Base-by-base conservation (phyloP, 2,113 vertebrate species). In the Laticauda colubrina region DNA sequence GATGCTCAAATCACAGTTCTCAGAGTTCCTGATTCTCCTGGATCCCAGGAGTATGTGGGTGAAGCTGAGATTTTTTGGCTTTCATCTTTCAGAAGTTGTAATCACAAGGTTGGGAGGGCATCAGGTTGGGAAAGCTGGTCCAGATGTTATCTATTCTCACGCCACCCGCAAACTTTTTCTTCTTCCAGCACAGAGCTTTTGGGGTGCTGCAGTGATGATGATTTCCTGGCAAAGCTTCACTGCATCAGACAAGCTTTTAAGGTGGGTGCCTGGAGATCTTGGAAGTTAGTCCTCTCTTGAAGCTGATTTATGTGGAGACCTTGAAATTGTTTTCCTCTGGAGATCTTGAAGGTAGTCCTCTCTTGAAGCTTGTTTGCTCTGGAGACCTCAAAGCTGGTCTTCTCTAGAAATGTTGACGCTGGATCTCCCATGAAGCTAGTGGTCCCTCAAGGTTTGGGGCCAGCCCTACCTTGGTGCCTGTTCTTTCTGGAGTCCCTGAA, bases 171-270 rank as follows among this genome's bases (percentile, higher is more conserved):
- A 21, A 81, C 24, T 3, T 39, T 5, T 4, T 59, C 20, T 9
- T 56, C 48, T 89, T 96, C 26, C 90, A 98, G 98, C 96, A 98
- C 98, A 2, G 99, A 99, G 95, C 96, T 99, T 92, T 97, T 99
- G 94, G 98, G 98, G 97, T 99, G 99, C 97, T 99, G 98, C 95
- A 98, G 97, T 0, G 99, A 99, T 96, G 98, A 99, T 90, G 99
- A 99, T 97, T 99, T 99, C 95, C 97, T 99, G 5, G 98, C 99
- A 0, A 99, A 99, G 96, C 98, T 99, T 88, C 99, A 99, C 8
- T 99, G 99, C 21, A 97, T 99, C 93, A 98, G 99, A 90, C 98
- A 99, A 97, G 99, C 99, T 86, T 99, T 99, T 89, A 97, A 99
- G 98, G 99, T 99, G 85, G 92, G 96, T 85, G 12, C 1, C 34